These are phyloP conservation scores for Epinephelus coioides DNA, from an alignment of 2,797 vertebrate genomes.

Conservation along the genomic window DNA sequence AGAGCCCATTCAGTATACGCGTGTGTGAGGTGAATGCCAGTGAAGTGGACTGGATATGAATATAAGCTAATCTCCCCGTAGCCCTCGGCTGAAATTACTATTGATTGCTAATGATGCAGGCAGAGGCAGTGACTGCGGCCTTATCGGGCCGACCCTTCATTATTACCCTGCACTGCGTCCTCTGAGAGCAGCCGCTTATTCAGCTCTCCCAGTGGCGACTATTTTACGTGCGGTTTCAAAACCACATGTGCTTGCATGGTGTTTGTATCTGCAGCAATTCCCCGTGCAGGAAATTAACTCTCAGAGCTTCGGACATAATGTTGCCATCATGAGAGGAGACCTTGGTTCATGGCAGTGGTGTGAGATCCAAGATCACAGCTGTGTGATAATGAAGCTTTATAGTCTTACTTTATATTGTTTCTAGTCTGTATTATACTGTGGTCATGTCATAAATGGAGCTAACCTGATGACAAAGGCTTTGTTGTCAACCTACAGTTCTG, in stretches of 20 bases:
- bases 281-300: constrained; percentile 52
- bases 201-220: constrained; percentile 4
- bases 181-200: constrained; percentile 29
- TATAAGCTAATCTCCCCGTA: constrained; percentile 10
- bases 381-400: constrained; percentile 22
- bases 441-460: too few relatives aligned
- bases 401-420: constrained; percentile 8
- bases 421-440: neutral
- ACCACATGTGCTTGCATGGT: neutral
- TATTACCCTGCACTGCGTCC: constrained; percentile 34
- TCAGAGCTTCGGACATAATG: constrained; percentile 41
- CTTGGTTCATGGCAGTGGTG: neutral
- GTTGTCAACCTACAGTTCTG: neutral
- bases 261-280: constrained; percentile 20
- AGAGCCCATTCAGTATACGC: neutral
- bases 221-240: constrained; percentile 8
- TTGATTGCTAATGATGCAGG: constrained; percentile 56
- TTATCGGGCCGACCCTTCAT: constrained; percentile 30
- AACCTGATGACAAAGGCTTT: neutral
- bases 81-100: constrained; percentile 53
- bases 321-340: neutral
- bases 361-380: constrained; percentile 27
- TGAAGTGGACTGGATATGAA: constrained; percentile 44
- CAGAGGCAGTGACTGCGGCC: constrained; percentile 17
- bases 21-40: constrained; percentile 22